Percentiles rank a stretch among this genome's conserved stretches.
Conservation (phyloP, 2,888 invertebrate genomes). For the Megaustenia siamemsis region DNA sequence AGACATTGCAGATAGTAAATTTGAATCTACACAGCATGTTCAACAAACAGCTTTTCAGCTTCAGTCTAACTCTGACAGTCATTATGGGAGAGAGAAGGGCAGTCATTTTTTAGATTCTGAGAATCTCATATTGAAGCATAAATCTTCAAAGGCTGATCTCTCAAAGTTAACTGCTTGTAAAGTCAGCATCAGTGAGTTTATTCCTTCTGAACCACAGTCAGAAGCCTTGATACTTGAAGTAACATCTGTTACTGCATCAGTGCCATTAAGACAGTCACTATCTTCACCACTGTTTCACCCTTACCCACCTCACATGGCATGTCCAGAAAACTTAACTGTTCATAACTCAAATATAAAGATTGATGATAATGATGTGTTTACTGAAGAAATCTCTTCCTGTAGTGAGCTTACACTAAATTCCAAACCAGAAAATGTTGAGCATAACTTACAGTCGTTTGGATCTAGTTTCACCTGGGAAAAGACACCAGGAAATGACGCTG, state of each 20-base stretch:
- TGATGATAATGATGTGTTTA: slow-evolving; percentile 34
- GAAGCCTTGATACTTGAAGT: slow-evolving; percentile 16
- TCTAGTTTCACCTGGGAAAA: slow-evolving; percentile 14
- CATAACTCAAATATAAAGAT: background rate
- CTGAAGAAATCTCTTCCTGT: background rate
- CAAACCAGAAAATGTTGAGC: background rate
- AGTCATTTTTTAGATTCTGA: background rate
- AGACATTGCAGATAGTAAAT: background rate
- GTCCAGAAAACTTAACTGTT: background rate
- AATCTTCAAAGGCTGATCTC: background rate
- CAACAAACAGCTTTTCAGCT: background rate
- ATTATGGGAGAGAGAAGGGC: background rate
- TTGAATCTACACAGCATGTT: background rate
- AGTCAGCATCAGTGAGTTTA: slow-evolving; percentile 25
- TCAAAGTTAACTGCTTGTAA: slow-evolving; percentile 15
- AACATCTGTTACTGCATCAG: background rate
- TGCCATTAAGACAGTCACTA: slow-evolving; percentile 6
- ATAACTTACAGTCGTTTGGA: slow-evolving; percentile 3
- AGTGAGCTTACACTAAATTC: background rate
- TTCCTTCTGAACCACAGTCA: slow-evolving; percentile 4
- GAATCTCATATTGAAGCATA: background rate
- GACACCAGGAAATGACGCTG: background rate
- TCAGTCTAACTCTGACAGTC: background rate
- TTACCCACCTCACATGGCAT: background rate
- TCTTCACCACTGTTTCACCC: slow-evolving; percentile 15